Evolutionary conservation across 2,888 invertebrate genomes (phyloP).

Genomic region (Drosophila anceps): DNA sequence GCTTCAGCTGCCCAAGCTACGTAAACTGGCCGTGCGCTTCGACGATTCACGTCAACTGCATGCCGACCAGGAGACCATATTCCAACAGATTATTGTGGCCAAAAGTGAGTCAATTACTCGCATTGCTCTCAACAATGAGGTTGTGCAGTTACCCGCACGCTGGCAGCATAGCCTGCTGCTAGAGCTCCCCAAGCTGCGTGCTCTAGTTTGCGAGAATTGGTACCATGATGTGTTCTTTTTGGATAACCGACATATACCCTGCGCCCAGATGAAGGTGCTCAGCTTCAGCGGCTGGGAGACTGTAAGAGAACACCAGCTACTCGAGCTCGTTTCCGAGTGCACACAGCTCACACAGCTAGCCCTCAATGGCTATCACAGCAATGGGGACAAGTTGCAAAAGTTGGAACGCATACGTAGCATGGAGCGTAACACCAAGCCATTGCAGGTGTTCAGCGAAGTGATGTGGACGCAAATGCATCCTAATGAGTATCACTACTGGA

Average conservation of each 20-base stretch:
- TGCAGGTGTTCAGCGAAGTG: constrained; percentile 61
- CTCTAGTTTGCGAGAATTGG: constrained; percentile 69
- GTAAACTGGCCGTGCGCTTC: constrained; percentile 59
- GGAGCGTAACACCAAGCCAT: constrained; percentile 40
- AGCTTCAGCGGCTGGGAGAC: constrained; percentile 74
- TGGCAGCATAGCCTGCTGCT: constrained; percentile 62
- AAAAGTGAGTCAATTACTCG: constrained; percentile 68
- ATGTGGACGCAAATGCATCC: constrained; percentile 58
- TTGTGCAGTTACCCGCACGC: constrained; percentile 56
- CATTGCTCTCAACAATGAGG: constrained; percentile 72
- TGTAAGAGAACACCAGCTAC: constrained; percentile 54
- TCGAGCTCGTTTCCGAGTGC: constrained; percentile 64
- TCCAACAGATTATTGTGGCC: constrained; percentile 69
- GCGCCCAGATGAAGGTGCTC: constrained; percentile 64
- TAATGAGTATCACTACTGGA: constrained; percentile 48
- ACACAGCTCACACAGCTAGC: constrained; percentile 51
- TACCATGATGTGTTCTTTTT: constrained; percentile 66
- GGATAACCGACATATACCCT: constrained; percentile 63
- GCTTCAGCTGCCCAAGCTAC: constrained; percentile 61
- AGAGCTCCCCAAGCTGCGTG: constrained; percentile 62
- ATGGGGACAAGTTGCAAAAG: constrained; percentile 53
- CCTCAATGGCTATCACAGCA: constrained; percentile 63
- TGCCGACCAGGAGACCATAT: constrained; percentile 70
- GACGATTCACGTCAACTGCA: constrained; percentile 67
- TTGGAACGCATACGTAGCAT: constrained; percentile 47